Evolutionary conservation across 2,797 vertebrate species (phyloP).

Genomic region (Lepilemur ruficaudatus): DNA sequence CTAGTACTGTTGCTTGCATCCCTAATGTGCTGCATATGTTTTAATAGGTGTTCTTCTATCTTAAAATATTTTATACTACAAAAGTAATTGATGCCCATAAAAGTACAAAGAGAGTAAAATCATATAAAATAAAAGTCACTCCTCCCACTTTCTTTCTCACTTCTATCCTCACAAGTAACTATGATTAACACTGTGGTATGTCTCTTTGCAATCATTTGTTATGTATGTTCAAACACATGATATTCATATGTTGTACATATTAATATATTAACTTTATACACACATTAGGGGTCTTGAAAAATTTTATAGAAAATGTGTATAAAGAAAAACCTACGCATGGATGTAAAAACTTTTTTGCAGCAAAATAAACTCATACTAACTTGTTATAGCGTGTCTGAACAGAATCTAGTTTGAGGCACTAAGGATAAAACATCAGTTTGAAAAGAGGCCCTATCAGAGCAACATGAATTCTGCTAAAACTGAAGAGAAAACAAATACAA

Average conservation of each 20-base stretch:
- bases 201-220: not conserved
- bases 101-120: not conserved
- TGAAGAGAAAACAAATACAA: too few relatives aligned
- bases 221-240: not conserved
- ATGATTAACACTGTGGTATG: not conserved
- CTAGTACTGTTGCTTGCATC: not conserved
- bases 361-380: too few relatives aligned
- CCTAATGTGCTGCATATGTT: not conserved
- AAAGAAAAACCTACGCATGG: too few relatives aligned
- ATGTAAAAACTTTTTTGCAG: too few relatives aligned
- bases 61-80: slow-evolving; percentile 15
- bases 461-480: too few relatives aligned
- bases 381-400: too few relatives aligned
- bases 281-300: not conserved
- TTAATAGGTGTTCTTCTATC: slow-evolving; percentile 11
- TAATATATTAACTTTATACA: not conserved
- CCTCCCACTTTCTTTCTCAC: not conserved
- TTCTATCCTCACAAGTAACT: not conserved
- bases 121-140: not conserved
- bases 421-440: too few relatives aligned
- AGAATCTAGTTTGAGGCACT: too few relatives aligned
- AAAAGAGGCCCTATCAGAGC: too few relatives aligned
- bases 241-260: not conserved
- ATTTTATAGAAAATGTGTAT: not conserved
- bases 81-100: not conserved